Evolutionary conservation across 2,888 invertebrate species (phyloP).

Genomic region (Meteorus colon): DNA sequence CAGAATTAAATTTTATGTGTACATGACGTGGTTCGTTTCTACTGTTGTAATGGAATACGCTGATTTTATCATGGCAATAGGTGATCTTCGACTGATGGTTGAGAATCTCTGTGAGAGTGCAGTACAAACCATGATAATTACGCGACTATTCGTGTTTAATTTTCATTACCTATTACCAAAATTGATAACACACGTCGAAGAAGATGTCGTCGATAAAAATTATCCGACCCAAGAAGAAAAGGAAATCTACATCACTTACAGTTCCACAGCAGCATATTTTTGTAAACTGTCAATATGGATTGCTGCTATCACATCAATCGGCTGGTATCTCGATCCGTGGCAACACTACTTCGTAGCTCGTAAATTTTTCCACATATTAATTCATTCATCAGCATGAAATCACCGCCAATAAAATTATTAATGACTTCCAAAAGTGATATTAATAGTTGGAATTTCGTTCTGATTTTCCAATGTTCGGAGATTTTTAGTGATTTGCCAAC

Average conservation of each 20-base stretch:
- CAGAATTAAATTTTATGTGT: slow-evolving; percentile 4
- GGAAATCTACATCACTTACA: slow-evolving; percentile 48
- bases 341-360: slow-evolving; percentile 44
- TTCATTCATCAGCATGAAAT: no score
- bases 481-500: no score
- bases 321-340: slow-evolving; percentile 45
- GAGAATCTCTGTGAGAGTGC: slow-evolving; percentile 14
- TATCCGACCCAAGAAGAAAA: slow-evolving; percentile 40
- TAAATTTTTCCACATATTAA: slow-evolving; percentile 27
- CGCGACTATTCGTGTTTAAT: neutral
- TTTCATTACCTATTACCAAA: neutral
- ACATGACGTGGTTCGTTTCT: slow-evolving; percentile 24
- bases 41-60: slow-evolving; percentile 36
- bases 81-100: slow-evolving; percentile 24
- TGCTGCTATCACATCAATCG: slow-evolving; percentile 8
- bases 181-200: neutral
- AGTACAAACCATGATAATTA: neutral
- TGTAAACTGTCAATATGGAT: slow-evolving; percentile 34
- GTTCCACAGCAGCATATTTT: slow-evolving; percentile 40
- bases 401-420: no score
- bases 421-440: no score
- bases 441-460: no score
- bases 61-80: slow-evolving; percentile 34
- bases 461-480: no score
- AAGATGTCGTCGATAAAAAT: slow-evolving; percentile 27